Percentiles rank a stretch among this genome's conserved stretches.
Conservation (phyloP, 2,113 vertebrate species). For the Prinia subflava region DNA sequence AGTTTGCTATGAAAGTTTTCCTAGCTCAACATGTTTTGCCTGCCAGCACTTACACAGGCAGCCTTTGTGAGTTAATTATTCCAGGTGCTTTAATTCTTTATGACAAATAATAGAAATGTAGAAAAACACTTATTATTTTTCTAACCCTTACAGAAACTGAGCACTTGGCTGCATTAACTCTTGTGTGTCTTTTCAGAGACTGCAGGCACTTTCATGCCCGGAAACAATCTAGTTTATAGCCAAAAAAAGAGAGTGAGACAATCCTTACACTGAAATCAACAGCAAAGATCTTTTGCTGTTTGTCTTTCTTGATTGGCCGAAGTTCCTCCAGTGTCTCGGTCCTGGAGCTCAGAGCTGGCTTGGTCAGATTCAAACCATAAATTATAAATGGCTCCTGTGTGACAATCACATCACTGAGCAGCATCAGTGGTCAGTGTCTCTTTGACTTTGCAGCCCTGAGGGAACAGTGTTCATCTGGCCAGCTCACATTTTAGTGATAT, state of each 20-base stretch:
- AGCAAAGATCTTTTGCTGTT: neutral
- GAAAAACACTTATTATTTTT: neutral
- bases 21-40: neutral
- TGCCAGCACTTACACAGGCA: constrained; percentile 18
- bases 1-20: constrained; percentile 28
- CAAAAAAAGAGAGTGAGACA: neutral
- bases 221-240: neutral
- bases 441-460: neutral
- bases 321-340: neutral
- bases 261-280: neutral
- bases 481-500: neutral
- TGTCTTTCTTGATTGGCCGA: neutral
- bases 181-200: neutral
- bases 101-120: constrained; percentile 11
- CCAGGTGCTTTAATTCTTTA: constrained; percentile 24
- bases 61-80: constrained; percentile 38
- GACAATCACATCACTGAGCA: neutral
- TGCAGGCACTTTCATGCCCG: neutral
- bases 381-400: accelerated
- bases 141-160: neutral
- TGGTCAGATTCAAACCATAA: neutral
- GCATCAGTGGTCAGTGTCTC: neutral
- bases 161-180: neutral
- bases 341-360: neutral
- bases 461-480: neutral